Evolutionary conservation across 2,797 vertebrate species (phyloP).

Genomic region (Macropodus opercularis): DNA sequence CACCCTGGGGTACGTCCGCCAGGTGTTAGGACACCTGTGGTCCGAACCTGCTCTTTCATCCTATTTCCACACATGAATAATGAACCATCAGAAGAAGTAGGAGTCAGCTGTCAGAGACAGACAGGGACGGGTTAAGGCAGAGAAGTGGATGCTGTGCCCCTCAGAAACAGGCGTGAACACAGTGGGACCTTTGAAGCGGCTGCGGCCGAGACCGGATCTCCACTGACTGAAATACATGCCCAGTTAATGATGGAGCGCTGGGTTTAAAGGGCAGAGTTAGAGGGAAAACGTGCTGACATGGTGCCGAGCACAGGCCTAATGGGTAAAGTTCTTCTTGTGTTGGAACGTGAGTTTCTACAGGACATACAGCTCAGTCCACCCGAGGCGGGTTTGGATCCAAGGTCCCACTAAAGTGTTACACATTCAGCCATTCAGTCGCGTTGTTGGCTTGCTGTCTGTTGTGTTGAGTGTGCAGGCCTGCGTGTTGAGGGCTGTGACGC

Average conservation of each 20-base stretch:
- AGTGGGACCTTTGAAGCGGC: slow-evolving; percentile 29
- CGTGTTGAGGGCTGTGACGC: too few relatives aligned
- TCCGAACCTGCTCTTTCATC: too few relatives aligned
- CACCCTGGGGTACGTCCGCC: slow-evolving; percentile 78
- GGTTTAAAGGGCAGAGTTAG: slow-evolving; percentile 7
- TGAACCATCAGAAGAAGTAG: too few relatives aligned
- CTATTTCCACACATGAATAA: too few relatives aligned
- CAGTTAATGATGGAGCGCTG: slow-evolving; percentile 42
- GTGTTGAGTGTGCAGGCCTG: too few relatives aligned
- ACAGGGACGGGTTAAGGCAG: background rate
- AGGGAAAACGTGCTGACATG: slow-evolving; percentile 9
- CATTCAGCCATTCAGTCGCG: background rate
- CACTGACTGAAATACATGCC: slow-evolving; percentile 37
- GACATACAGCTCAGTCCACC: background rate
- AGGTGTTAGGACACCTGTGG: slow-evolving; percentile 12
- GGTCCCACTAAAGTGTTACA: slow-evolving; percentile 2
- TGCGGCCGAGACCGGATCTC: slow-evolving; percentile 12
- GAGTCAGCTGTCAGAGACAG: too few relatives aligned
- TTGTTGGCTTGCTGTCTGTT: too few relatives aligned
- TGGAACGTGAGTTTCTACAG: slow-evolving; percentile 1
- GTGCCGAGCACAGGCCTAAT: slow-evolving; percentile 1
- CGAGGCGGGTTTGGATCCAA: background rate
- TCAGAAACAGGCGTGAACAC: slow-evolving; percentile 34
- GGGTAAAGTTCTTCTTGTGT: slow-evolving; percentile 18
- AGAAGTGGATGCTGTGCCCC: slow-evolving; percentile 4